These are phyloP conservation scores for Peromyscus californicus DNA, from an alignment of 2,113 vertebrate species.

Conservation along the genomic window DNA sequence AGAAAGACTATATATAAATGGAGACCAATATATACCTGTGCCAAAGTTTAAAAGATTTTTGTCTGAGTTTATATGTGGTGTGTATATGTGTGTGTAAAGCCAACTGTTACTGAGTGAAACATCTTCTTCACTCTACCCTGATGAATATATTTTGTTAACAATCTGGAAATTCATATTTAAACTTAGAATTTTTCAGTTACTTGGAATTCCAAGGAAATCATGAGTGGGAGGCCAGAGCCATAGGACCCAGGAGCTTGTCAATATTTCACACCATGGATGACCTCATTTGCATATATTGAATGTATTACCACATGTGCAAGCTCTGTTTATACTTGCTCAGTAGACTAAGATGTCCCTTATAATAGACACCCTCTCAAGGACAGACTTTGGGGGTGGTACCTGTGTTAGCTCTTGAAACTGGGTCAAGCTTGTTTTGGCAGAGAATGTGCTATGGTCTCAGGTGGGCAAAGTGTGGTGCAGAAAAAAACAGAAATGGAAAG, in stretches of 20 bases:
- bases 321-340: background rate
- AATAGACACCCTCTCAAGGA: background rate
- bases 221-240: background rate
- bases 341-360: background rate
- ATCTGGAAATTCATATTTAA: background rate
- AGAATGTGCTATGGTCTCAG: background rate
- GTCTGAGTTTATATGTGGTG: background rate
- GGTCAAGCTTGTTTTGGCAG: background rate
- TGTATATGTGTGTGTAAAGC: background rate
- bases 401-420: background rate
- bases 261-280: background rate
- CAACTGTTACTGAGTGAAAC: conserved; percentile 29
- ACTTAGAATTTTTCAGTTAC: background rate
- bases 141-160: conserved; percentile 9
- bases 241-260: background rate
- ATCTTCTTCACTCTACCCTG: background rate
- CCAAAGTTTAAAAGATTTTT: background rate
- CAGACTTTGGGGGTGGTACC: background rate
- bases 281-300: background rate
- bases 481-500: background rate
- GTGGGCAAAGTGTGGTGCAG: background rate
- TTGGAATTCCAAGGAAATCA: background rate
- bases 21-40: background rate
- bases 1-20: background rate
- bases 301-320: background rate